These are phyloP conservation scores for Phaethornis superciliosus DNA, from an alignment of 2,113 vertebrate species.

Conservation along the genomic window DNA sequence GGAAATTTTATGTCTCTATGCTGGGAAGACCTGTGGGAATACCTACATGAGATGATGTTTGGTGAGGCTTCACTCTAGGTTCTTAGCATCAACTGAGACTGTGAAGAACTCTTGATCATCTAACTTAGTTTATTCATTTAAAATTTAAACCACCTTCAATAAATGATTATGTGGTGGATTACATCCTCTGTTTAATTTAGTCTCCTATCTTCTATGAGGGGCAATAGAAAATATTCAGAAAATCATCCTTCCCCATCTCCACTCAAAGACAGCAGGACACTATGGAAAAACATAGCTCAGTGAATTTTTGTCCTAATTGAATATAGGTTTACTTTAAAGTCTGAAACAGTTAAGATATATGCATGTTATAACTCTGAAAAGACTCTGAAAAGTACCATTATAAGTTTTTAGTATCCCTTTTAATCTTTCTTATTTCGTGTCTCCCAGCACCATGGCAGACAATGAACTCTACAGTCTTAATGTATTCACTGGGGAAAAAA, in stretches of 20 bases:
- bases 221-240: background rate
- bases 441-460: background rate
- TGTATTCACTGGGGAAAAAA: background rate
- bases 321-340: background rate
- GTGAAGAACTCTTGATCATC: background rate
- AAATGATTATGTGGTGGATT: background rate
- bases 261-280: background rate
- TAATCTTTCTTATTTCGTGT: background rate
- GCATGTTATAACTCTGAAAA: background rate
- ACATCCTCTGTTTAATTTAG: background rate
- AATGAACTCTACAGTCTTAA: background rate
- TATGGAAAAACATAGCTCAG: background rate
- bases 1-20: background rate
- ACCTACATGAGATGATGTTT: background rate
- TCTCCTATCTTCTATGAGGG: background rate
- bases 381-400: background rate
- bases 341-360: background rate
- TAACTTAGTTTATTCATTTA: background rate
- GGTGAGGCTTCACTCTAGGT: background rate
- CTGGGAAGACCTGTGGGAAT: background rate
- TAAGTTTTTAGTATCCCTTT: background rate
- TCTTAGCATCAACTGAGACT: background rate
- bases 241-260: fast-evolving
- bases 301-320: background rate
- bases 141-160: background rate